A percentile compares a stretch with the other conserved stretches of the same genome.
These are phyloP conservation scores for Calephelis virginiensis DNA, from an alignment of 1,140 invertebrate genomes.

Conservation along the genomic window DNA sequence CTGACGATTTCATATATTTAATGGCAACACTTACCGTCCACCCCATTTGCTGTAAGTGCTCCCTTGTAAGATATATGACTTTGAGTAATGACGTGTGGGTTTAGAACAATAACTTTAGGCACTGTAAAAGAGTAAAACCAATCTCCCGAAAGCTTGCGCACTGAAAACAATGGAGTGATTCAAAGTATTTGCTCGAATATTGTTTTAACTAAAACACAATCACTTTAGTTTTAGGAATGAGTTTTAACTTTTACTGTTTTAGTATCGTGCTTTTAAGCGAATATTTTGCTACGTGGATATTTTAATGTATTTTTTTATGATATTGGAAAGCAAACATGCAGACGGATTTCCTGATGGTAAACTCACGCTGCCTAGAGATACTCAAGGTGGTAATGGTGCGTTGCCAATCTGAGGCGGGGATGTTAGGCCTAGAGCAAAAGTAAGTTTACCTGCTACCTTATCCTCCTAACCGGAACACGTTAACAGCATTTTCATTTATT, in stretches of 20 bases:
- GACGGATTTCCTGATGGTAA: too few species aligned
- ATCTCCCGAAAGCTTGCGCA: constrained; percentile 51
- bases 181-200: constrained; percentile 29
- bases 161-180: constrained; percentile 50
- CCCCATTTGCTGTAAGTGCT: constrained; percentile 54
- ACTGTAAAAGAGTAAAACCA: constrained; percentile 61
- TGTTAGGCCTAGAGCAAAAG: too few species aligned
- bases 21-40: constrained; percentile 59
- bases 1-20: constrained; percentile 50
- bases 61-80: constrained; percentile 61
- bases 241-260: constrained; percentile 9
- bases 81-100: constrained; percentile 67
- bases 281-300: not conserved
- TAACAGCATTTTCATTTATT: too few species aligned
- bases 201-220: constrained; percentile 13
- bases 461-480: too few species aligned
- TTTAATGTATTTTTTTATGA: not conserved
- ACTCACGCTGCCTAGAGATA: too few species aligned
- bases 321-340: too few species aligned
- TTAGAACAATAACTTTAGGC: constrained; percentile 68
- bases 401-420: too few species aligned
- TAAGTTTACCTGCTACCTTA: too few species aligned
- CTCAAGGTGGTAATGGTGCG: too few species aligned
- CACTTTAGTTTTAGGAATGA: not conserved
- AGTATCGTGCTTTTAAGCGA: not conserved